phyloP scores from a whole-genome alignment of 2,888 invertebrate genomes.

The Scaptodrosophila latifasciaeformis region DNA sequence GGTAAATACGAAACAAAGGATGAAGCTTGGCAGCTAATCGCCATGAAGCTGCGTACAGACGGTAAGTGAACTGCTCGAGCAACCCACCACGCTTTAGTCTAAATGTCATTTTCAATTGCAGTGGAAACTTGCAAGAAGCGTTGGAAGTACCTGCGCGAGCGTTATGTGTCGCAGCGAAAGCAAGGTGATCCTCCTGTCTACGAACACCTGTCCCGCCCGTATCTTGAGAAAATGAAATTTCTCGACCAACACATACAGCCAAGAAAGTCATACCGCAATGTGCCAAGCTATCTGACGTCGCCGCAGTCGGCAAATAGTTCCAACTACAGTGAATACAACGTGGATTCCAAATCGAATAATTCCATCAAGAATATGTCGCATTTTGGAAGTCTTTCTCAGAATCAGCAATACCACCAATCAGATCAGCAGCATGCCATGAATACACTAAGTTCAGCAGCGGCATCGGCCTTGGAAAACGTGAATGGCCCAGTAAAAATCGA shows the following conservation, averaged over 20 bases:
- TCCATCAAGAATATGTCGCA: slow-evolving; percentile 68
- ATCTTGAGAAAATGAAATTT: slow-evolving; percentile 75
- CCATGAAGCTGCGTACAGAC: slow-evolving; percentile 72
- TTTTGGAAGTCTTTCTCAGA: slow-evolving; percentile 39
- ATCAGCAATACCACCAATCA: slow-evolving; percentile 60
- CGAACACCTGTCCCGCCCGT: slow-evolving; percentile 74
- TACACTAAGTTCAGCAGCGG: slow-evolving; percentile 59
- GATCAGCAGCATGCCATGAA: slow-evolving; percentile 63
- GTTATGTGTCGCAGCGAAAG: slow-evolving; percentile 75
- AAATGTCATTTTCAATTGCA: slow-evolving; percentile 34
- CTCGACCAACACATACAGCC: slow-evolving; percentile 75
- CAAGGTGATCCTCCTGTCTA: slow-evolving; percentile 74
- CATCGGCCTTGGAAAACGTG: slow-evolving; percentile 57
- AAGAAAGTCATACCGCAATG: slow-evolving; percentile 74
- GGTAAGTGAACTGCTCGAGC: slow-evolving; percentile 56
- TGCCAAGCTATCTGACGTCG: slow-evolving; percentile 71
- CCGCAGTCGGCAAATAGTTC: slow-evolving; percentile 71
- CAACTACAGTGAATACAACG: slow-evolving; percentile 71
- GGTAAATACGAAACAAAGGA: slow-evolving; percentile 74
- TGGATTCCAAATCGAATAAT: slow-evolving; percentile 74
- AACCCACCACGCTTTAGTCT: not conserved
- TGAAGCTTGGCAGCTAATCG: slow-evolving; percentile 73
- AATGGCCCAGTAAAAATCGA: slow-evolving; percentile 71
- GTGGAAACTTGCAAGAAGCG: slow-evolving; percentile 75
- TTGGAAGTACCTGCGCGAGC: slow-evolving; percentile 74